These are phyloP conservation scores for Acropora yongei DNA, from an alignment of 64 coral and sea anemone genomes.

Conservation along the genomic window DNA sequence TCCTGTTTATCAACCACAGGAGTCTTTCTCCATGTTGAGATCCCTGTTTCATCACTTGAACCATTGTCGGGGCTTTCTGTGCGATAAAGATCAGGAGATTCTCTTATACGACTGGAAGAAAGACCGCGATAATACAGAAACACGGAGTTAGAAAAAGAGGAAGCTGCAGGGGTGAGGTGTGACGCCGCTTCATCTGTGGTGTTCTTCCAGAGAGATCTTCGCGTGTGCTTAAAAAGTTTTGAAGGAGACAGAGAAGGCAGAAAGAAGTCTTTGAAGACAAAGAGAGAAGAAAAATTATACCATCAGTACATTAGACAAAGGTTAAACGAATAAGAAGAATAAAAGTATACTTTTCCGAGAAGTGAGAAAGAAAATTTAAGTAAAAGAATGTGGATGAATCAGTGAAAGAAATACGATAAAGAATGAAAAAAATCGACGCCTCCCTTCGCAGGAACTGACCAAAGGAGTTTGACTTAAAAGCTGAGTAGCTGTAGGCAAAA, in stretches of 20 bases:
- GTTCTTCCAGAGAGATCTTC: background rate
- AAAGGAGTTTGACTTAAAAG: too few relatives aligned
- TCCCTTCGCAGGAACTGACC: too few relatives aligned
- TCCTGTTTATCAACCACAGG: background rate
- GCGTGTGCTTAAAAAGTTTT: background rate
- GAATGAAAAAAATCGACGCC: too few relatives aligned
- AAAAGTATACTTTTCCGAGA: too few relatives aligned
- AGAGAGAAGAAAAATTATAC: background rate
- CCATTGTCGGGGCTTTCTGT: conserved; percentile 18
- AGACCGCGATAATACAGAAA: conserved; percentile 57
- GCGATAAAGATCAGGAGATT: conserved; percentile 58
- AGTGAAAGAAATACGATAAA: too few relatives aligned
- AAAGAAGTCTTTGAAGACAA: conserved; percentile 17
- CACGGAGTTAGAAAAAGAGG: conserved; percentile 19
- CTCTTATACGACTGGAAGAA: conserved; percentile 40
- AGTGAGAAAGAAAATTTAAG: too few relatives aligned
- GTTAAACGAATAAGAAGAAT: too few relatives aligned
- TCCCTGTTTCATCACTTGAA: background rate
- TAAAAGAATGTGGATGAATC: too few relatives aligned
- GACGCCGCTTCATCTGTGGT: background rate
- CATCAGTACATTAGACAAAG: too few relatives aligned
- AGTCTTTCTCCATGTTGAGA: background rate
- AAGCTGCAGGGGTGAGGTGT: background rate
- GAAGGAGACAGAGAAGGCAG: background rate
- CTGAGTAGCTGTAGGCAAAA: too few relatives aligned